Conservation (phyloP, 30 jellyfish, hydroid and myxozoan genomes). For the Mastigias papua region DNA sequence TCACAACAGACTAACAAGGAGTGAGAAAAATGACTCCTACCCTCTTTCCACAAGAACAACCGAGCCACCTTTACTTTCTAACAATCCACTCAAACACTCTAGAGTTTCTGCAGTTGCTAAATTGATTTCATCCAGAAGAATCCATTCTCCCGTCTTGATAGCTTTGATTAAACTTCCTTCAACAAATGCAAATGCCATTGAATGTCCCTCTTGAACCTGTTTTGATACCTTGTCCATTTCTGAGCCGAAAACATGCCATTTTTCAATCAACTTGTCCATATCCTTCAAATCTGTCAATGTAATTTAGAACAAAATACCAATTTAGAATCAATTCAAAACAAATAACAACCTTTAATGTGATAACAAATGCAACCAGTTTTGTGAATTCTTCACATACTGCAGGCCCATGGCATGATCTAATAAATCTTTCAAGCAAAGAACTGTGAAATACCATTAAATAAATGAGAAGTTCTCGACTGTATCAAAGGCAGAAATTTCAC, state of each 20-base stretch:
- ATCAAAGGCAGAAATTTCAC: no score
- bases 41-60: constrained; percentile 95
- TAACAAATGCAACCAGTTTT: no score
- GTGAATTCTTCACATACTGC: no score
- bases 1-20: not conserved
- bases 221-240: constrained; percentile 65
- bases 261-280: constrained; percentile 11
- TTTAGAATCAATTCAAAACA: no score
- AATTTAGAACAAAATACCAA: not conserved
- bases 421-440: no score
- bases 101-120: constrained; percentile 96
- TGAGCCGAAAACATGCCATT: constrained; percentile 54
- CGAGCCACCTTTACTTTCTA: constrained; percentile 95
- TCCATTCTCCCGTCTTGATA: constrained; percentile 92
- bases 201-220: constrained; percentile 68
- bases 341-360: no score
- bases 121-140: constrained; percentile 96
- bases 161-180: constrained; percentile 93
- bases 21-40: constrained; percentile 40
- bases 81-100: constrained; percentile 86
- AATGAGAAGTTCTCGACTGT: no score
- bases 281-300: constrained; percentile 28
- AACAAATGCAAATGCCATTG: constrained; percentile 80
- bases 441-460: no score
- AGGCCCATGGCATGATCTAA: no score